Conservation (phyloP, 2,113 vertebrate species). For the Chionis minor region DNA sequence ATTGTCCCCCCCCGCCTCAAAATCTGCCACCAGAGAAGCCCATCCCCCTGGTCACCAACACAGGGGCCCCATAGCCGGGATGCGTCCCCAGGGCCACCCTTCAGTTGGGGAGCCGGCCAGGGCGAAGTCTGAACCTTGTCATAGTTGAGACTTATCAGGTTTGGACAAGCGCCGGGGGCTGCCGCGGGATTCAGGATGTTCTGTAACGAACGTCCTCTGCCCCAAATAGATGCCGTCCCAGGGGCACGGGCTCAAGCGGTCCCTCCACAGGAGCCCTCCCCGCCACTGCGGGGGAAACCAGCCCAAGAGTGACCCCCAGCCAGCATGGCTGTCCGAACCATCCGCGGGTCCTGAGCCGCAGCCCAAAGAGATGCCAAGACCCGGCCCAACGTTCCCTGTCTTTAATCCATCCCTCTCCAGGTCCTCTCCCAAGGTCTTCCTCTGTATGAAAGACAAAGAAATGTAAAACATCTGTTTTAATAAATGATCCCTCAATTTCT, state of each 20-base stretch:
- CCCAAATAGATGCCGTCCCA: constrained; percentile 20
- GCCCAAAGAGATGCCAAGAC: not conserved
- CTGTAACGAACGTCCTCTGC: constrained; percentile 47
- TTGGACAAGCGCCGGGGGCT: constrained; percentile 51
- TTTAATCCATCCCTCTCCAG: not conserved
- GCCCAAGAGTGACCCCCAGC: not conserved
- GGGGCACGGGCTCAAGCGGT: not conserved
- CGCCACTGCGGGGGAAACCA: accelerated
- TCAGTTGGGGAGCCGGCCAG: not conserved
- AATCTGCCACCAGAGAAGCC: not conserved
- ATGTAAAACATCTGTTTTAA: constrained; percentile 36
- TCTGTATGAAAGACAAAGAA: constrained; percentile 27
- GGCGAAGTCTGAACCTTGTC: constrained; percentile 37
- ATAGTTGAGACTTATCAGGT: constrained; percentile 58
- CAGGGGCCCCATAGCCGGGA: not conserved
- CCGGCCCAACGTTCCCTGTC: not conserved
- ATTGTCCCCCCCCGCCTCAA: too few relatives aligned
- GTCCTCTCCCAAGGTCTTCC: not conserved
- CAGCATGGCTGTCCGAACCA: accelerated
- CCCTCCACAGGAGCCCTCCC: not conserved
- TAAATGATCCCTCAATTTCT: constrained; percentile 14
- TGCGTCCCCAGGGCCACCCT: not conserved
- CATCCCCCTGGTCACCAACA: not conserved
- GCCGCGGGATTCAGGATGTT: constrained; percentile 36
- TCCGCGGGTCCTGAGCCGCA: accelerated